Percentiles rank a stretch among this genome's conserved stretches.
These are phyloP conservation scores for Eurytoma californica DNA, from an alignment of 2,888 invertebrate genomes.

Conservation along the genomic window DNA sequence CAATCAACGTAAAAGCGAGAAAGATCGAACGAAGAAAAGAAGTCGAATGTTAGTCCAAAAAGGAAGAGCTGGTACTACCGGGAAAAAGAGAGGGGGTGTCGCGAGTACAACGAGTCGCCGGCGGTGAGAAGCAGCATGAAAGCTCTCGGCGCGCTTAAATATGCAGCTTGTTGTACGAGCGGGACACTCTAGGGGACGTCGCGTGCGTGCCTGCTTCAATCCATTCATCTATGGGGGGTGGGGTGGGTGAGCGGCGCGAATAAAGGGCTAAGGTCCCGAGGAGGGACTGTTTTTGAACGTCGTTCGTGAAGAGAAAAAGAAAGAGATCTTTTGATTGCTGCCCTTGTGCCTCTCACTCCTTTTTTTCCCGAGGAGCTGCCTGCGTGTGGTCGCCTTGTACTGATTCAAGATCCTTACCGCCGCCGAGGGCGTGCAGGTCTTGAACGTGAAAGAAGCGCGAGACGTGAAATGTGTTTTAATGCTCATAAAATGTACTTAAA, in stretches of 20 bases:
- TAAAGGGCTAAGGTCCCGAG: constrained; percentile 12
- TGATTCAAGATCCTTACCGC: constrained; percentile 15
- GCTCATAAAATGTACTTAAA: no score
- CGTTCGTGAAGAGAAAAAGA: background rate
- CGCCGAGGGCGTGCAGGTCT: background rate
- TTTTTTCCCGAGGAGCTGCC: background rate
- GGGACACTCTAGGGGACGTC: background rate
- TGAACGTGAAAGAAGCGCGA: no score
- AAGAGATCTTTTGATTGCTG: constrained; percentile 13
- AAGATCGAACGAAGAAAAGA: no score
- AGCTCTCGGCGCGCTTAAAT: constrained; percentile 8
- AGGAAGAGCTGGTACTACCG: background rate
- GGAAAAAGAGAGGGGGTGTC: background rate
- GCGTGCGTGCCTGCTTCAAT: constrained; percentile 4
- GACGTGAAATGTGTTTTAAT: no score
- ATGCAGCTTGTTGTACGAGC: constrained; percentile 13
- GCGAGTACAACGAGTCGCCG: background rate
- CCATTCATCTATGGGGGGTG: background rate
- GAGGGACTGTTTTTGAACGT: background rate
- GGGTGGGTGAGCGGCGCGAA: background rate
- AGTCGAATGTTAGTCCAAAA: background rate
- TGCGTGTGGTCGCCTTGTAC: background rate
- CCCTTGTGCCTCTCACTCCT: background rate
- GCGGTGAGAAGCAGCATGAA: background rate
- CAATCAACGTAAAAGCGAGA: no score